These are phyloP conservation scores for Baronia brevicornis DNA, from an alignment of 2,888 invertebrate genomes.

Conservation along the genomic window DNA sequence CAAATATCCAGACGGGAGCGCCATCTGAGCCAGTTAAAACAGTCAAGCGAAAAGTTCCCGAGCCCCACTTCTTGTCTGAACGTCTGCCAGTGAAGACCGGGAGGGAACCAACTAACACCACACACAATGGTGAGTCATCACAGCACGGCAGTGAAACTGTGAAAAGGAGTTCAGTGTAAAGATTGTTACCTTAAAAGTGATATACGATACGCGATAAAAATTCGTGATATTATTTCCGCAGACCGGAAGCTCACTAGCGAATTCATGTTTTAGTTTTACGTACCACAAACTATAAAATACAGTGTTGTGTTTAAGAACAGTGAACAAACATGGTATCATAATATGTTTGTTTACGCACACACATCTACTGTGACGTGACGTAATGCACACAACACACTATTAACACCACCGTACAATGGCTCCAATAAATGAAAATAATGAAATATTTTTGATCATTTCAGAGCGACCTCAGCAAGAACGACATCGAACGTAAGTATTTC, in stretches of 20 bases:
- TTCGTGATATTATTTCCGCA: conserved; percentile 53
- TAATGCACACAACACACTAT: conserved; percentile 42
- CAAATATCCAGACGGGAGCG: conserved; percentile 79
- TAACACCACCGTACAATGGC: conserved; percentile 40
- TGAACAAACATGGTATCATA: conserved; percentile 51
- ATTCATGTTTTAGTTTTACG: conserved; percentile 28
- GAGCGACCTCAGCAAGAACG: conserved; percentile 91
- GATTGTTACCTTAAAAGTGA: conserved; percentile 58
- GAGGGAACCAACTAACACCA: conserved; percentile 78
- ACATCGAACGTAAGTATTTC: conserved; percentile 90
- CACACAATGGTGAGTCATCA: conserved; percentile 80
- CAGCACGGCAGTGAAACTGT: conserved; percentile 63
- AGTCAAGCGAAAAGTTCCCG: conserved; percentile 78
- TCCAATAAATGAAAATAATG: conserved; percentile 50
- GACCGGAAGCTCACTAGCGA: conserved; percentile 57
- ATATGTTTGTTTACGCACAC: conserved; percentile 30
- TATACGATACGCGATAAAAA: conserved; percentile 34
- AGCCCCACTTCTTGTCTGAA: conserved; percentile 86
- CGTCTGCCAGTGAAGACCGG: conserved; percentile 84
- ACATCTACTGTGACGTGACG: conserved; percentile 40
- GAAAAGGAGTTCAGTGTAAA: conserved; percentile 65
- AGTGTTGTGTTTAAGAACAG: conserved; percentile 57
- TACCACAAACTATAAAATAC: conserved; percentile 28
- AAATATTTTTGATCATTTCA: conserved; percentile 74
- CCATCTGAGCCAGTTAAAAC: conserved; percentile 86